Base-by-base conservation (phyloP, 2,113 vertebrate species). In the Hoplias malabaricus region DNA sequence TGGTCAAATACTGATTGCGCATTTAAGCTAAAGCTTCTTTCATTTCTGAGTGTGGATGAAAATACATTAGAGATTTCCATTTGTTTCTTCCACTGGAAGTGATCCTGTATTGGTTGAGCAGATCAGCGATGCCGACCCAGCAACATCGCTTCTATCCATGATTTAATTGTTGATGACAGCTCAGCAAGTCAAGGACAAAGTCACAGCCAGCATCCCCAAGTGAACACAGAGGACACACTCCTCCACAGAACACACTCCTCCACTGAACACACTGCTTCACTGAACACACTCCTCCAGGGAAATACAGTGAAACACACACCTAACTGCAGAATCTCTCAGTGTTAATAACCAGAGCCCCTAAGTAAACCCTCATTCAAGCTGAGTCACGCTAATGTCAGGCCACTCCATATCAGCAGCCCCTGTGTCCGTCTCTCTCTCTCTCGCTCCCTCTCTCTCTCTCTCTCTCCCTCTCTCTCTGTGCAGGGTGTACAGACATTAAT, bases 121-220 rank as follows among this genome's bases (percentile, higher is more conserved):
- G 13, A 19, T 23, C 33, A 36, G 19, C 21, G 34, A 34, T 21
- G 59, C 23, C 43, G 31, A 40, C 40, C 14, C 5, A 68, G 65
- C 65, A 68, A 19, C 40, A 19, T 8, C 27, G 14, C 59, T 34
- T 36, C 16, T 19, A 11, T 16, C 36, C 57, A n/a, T 16, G 34
- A 46, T 57, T 57, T 69, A 34, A 69, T 69, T 19, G 25, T 23
- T 67, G 65, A 23, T 11, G 65, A 69, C 65, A 57, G 74, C 36
- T 69, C 38, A 13, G 36, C 74, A 57, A 29, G 66, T 38, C 36
- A 77, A 68, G 74, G 74, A 57, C 63, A 27, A 68, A 66, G 16
- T 43, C 19, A 2, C 50, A 57, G 34, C 59, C 27, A 36, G n/a
- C 2, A 3, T 36, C 29, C 23, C 16, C 36, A 67, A 76, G 21